These are phyloP conservation scores for Gallinago media DNA, from an alignment of 2,113 vertebrate genomes.

Conservation along the genomic window DNA sequence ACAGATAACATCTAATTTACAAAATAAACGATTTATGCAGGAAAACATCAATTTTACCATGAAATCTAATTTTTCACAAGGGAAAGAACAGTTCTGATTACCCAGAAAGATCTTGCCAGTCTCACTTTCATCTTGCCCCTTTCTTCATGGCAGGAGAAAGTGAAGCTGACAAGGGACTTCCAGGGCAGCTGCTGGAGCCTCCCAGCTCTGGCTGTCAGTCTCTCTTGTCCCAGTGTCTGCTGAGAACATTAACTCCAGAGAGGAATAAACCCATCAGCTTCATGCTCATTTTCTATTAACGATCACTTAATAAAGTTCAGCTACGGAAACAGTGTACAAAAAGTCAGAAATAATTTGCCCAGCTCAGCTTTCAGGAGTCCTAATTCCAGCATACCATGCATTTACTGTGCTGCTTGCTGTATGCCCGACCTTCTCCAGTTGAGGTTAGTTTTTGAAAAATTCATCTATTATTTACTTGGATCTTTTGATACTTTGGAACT, in stretches of 20 bases:
- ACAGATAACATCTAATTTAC: not conserved
- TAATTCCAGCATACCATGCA: not conserved
- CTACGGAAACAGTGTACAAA: not conserved
- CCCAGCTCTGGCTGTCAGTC: not conserved
- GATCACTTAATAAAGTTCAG: not conserved
- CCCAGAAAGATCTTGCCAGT: not conserved
- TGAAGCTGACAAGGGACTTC: not conserved
- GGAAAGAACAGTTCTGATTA: not conserved
- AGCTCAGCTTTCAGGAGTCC: not conserved
- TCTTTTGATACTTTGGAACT: not conserved
- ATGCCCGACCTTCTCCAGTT: not conserved
- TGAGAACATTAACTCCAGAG: not conserved
- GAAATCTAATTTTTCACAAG: not conserved
- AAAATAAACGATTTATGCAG: not conserved
- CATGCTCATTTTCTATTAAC: not conserved
- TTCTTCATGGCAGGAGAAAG: not conserved
- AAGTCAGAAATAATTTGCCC: not conserved
- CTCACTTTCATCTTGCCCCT: not conserved
- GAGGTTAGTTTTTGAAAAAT: not conserved
- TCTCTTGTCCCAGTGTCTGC: not conserved
- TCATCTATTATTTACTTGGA: not conserved
- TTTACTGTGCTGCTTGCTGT: not conserved
- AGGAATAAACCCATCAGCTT: not conserved
- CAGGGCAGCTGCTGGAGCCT: not conserved
- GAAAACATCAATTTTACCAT: not conserved